A percentile compares a stretch with the other conserved stretches of the same genome.
phyloP scores from a whole-genome alignment of 2,113 vertebrate species.

The Hiodon alosoides region DNA sequence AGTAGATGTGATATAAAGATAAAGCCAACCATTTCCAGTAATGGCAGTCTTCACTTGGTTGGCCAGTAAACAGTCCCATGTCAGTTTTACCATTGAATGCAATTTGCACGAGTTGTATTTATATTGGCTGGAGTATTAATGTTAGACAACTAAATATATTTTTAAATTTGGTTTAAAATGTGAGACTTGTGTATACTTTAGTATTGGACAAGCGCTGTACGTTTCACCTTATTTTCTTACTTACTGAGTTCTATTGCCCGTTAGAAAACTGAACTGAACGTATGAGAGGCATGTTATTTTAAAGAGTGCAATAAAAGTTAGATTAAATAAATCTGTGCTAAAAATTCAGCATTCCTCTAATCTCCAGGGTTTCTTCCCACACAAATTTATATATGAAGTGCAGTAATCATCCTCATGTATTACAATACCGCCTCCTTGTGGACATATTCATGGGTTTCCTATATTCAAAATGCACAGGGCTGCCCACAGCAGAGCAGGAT shows the following conservation, averaged over 20 bases:
- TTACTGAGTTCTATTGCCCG: conserved; percentile 39
- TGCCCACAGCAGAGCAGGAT: too few relatives aligned
- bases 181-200: conserved; percentile 36
- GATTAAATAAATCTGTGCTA: conserved; percentile 62
- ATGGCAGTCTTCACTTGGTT: too few relatives aligned
- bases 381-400: neutral
- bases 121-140: too few relatives aligned
- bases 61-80: too few relatives aligned
- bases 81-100: too few relatives aligned
- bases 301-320: conserved; percentile 53
- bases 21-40: too few relatives aligned
- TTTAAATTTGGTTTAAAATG: too few relatives aligned
- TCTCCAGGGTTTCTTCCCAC: conserved; percentile 3
- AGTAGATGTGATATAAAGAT: too few relatives aligned
- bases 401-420: neutral
- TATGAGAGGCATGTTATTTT: conserved; percentile 62
- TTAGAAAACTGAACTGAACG: conserved; percentile 40
- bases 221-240: conserved; percentile 25
- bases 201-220: conserved; percentile 8
- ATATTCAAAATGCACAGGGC: too few relatives aligned
- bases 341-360: conserved; percentile 32
- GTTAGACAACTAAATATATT: too few relatives aligned
- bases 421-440: conserved; percentile 56
- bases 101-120: too few relatives aligned
- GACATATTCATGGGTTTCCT: conserved; percentile 20